Percentiles rank a stretch among this genome's conserved stretches.
phyloP scores from a whole-genome alignment of 2,888 invertebrate genomes.

The Thymelicus lineola region DNA sequence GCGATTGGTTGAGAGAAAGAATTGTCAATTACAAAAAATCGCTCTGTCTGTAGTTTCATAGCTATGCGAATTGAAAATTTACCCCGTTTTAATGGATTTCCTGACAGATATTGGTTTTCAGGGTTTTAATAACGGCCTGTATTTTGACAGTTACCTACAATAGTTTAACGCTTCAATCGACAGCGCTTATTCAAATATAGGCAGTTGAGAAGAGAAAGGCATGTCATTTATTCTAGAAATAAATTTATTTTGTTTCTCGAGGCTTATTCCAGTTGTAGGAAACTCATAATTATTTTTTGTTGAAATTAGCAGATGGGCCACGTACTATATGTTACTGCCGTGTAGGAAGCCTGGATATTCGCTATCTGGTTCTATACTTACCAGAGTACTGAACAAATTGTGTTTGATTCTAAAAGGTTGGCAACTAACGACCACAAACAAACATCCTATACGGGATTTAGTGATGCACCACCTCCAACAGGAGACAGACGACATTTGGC shows the following conservation, averaged over 20 bases:
- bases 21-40: conserved; percentile 31
- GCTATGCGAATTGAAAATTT: conserved; percentile 32
- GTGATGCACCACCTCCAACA: no score
- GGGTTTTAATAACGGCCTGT: conserved; percentile 32
- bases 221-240: neutral
- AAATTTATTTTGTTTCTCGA: neutral
- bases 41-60: conserved; percentile 12
- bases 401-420: no score
- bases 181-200: conserved; percentile 7
- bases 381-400: no score
- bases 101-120: conserved; percentile 36
- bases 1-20: conserved; percentile 26
- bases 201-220: conserved; percentile 1
- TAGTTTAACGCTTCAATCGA: conserved; percentile 16
- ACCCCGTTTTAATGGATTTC: conserved; percentile 33
- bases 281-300: no score
- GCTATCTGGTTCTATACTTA: no score
- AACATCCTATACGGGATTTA: no score
- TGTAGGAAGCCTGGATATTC: no score
- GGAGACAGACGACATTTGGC: no score
- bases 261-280: no score
- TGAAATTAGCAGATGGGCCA: no score
- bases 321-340: no score
- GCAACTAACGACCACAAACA: no score
- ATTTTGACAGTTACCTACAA: conserved; percentile 25